These are phyloP conservation scores for Pantherophis alleghaniensis DNA, from an alignment of 2,797 vertebrate genomes.

Conservation along the genomic window DNA sequence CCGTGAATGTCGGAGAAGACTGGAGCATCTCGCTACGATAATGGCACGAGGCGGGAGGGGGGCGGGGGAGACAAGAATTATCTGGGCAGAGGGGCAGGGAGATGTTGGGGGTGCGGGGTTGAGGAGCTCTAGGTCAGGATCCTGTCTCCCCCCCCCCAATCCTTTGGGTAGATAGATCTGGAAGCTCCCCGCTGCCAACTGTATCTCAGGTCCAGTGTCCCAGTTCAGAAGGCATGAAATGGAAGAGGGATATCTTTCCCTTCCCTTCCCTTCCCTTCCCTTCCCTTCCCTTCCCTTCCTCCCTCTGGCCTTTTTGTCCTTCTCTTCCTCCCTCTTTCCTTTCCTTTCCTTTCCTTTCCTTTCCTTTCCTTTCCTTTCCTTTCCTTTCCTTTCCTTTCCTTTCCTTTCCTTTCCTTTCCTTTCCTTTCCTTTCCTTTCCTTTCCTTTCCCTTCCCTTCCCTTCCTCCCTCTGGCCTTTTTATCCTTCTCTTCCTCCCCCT, in stretches of 20 bases:
- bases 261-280: not conserved
- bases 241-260: not conserved
- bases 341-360: no score
- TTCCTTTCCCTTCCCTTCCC: no score
- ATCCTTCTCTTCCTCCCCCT: not conserved
- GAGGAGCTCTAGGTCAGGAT: not conserved
- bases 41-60: constrained; percentile 25
- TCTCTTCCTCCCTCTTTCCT: no score
- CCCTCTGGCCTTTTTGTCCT: no score
- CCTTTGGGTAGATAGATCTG: no score
- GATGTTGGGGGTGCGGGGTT: not conserved
- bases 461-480: no score
- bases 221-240: constrained; percentile 9
- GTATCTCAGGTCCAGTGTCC: constrained; percentile 25
- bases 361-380: no score
- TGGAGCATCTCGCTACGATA: constrained; percentile 84
- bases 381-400: not conserved
- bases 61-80: not conserved
- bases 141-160: not conserved
- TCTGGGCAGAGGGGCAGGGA: not conserved
- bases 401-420: not conserved
- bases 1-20: constrained; percentile 79
- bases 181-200: not conserved
- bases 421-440: not conserved
- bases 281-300: not conserved